These are phyloP conservation scores for Mastigias papua DNA, from an alignment of 30 jellyfish, hydroid and myxozoan species.

Conservation along the genomic window DNA sequence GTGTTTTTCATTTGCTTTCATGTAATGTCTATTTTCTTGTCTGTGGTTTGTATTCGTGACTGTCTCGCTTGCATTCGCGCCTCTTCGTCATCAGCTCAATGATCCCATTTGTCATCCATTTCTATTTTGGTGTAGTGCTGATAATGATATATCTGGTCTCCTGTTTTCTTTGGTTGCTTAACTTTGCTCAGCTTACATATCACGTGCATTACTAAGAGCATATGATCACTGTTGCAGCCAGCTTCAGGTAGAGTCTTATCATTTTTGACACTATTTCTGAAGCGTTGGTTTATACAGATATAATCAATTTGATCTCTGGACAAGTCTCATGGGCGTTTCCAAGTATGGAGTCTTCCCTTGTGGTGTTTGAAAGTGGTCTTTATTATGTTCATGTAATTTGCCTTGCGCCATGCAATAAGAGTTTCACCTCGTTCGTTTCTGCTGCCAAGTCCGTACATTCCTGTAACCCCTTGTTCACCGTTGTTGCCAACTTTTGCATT, in stretches of 20 bases:
- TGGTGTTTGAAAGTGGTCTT: conserved; percentile 30
- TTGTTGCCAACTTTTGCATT: conserved; percentile 41
- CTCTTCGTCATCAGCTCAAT: conserved; percentile 9
- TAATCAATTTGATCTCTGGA: conserved; percentile 25
- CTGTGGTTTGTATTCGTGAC: conserved; percentile 52
- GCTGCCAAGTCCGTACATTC: conserved; percentile 16
- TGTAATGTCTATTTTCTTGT: conserved; percentile 7
- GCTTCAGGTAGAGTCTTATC: conserved; percentile 48
- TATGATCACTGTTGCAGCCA: conserved; percentile 61
- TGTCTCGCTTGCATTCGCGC: conserved; percentile 7
- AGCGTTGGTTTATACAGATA: conserved; percentile 5
- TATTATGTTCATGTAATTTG: background rate
- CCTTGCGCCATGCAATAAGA: conserved; percentile 23
- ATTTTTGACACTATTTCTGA: background rate
- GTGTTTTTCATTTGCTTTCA: conserved; percentile 43
- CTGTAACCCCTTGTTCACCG: background rate
- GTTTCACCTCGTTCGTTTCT: conserved; percentile 38
- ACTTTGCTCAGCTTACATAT: conserved; percentile 52
- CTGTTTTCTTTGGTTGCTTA: too few species aligned
- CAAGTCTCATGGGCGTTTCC: conserved; percentile 40
- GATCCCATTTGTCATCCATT: conserved; percentile 58
- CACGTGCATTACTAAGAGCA: too few species aligned
- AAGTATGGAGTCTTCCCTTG: conserved; percentile 23
- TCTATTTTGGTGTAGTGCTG: too few species aligned
- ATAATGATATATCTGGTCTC: too few species aligned